Evolutionary conservation across 35 echinoderm and acorn worm genomes (phyloP).

Genomic region (Acanthaster planci): DNA sequence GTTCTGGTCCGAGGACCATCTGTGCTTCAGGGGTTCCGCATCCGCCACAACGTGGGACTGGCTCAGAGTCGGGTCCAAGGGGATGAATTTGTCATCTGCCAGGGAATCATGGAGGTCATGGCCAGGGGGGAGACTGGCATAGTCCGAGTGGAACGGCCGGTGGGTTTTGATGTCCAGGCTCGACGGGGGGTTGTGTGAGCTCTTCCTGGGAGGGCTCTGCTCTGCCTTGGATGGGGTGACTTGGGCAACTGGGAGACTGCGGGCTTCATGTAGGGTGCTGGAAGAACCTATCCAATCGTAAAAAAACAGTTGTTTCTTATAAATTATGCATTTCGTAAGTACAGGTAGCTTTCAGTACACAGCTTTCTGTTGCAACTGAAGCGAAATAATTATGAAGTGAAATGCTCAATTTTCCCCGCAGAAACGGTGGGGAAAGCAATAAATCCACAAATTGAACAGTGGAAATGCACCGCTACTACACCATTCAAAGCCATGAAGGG

Average conservation of each 20-base stretch:
- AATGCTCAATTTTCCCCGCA: too few species aligned
- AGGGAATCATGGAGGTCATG: not conserved
- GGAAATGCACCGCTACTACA: too few species aligned
- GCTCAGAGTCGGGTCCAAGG: not conserved
- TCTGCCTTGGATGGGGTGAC: slow-evolving; percentile 18
- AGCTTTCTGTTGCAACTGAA: too few species aligned
- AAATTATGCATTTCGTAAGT: too few species aligned
- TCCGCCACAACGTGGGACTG: slow-evolving; percentile 9
- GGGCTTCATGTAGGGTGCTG: slow-evolving; percentile 3
- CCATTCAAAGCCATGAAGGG: too few species aligned
- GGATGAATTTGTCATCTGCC: not conserved
- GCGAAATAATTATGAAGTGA: too few species aligned
- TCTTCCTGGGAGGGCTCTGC: not conserved
- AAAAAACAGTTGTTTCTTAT: too few species aligned
- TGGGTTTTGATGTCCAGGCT: not conserved
- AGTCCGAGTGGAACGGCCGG: not conserved
- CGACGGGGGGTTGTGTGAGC: not conserved
- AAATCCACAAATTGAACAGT: too few species aligned
- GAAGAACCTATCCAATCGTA: not conserved
- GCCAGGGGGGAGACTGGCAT: not conserved
- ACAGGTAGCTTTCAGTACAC: too few species aligned
- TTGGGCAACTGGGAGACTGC: slow-evolving; percentile 34
- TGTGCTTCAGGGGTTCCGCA: not conserved
- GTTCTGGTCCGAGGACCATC: slow-evolving; percentile 8
- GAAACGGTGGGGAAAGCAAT: too few species aligned